phyloP scores from a whole-genome alignment of 2,113 vertebrate genomes.

The Falco punctatus region DNA sequence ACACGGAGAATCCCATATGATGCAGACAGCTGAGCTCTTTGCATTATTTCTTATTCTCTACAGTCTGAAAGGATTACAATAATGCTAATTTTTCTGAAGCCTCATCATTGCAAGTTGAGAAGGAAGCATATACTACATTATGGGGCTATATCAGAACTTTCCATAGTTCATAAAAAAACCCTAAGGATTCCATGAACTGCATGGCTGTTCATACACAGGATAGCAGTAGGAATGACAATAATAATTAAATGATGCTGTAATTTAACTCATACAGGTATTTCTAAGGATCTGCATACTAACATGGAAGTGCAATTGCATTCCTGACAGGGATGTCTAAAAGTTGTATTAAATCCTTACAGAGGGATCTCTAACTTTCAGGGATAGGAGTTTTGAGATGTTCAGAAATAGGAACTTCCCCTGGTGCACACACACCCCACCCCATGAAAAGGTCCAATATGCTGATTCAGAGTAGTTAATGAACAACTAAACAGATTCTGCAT shows the following conservation, averaged over 20 bases:
- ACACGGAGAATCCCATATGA: neutral
- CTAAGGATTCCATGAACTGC: neutral
- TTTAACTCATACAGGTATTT: neutral
- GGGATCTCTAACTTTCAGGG: neutral
- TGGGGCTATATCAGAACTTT: neutral
- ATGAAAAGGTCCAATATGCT: neutral
- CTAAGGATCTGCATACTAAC: neutral
- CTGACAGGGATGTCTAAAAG: neutral
- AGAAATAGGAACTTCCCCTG: neutral
- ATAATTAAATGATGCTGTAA: neutral
- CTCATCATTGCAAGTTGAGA: neutral
- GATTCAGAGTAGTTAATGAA: neutral
- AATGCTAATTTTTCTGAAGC: conserved; percentile 17
- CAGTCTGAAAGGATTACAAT: neutral
- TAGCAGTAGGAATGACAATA: neutral
- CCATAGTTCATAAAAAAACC: neutral
- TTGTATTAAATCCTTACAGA: neutral
- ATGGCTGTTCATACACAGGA: neutral
- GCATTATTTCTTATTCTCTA: neutral
- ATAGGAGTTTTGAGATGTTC: neutral
- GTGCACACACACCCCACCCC: too few species aligned
- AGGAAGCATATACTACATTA: neutral
- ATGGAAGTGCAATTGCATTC: neutral
- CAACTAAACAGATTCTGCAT: neutral
- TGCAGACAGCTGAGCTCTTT: neutral